Percentiles rank a stretch among this genome's conserved stretches.
Conservation (phyloP, 37 sponge, comb jelly and placozoan species). For the Spongilla lacustris region DNA sequence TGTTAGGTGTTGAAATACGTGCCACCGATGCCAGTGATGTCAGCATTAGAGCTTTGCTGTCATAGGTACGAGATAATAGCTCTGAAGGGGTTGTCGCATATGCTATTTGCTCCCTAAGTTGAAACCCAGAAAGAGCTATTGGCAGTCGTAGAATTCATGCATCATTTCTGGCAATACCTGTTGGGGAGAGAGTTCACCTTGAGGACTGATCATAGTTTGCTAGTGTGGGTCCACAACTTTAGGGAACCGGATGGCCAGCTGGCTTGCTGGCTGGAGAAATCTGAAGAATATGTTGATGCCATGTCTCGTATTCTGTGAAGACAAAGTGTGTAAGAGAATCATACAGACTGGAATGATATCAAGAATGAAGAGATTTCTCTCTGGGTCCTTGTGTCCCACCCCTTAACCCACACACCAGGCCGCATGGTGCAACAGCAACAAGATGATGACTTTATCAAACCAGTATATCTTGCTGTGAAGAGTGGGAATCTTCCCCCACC, state of each 20-base stretch:
- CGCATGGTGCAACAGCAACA: not conserved
- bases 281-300: constrained; percentile 33
- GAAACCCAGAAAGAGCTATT: constrained; percentile 17
- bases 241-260: constrained; percentile 19
- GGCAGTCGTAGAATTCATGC: constrained; percentile 19
- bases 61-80: not conserved
- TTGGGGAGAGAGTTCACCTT: not conserved
- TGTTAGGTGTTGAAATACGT: too few relatives aligned
- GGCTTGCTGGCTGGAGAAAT: constrained; percentile 7
- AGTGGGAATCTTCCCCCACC: not conserved
- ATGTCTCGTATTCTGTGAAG: constrained; percentile 25
- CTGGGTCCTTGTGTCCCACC: not conserved
- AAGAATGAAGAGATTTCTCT: not conserved
- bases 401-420: not conserved
- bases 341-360: not conserved
- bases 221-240: constrained; percentile 5
- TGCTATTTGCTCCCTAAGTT: not conserved
- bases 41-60: constrained; percentile 28
- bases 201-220: constrained; percentile 23
- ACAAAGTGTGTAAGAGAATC: constrained; percentile 16
- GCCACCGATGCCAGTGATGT: constrained; percentile 38
- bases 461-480: not conserved
- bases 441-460: not conserved
- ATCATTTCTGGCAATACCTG: constrained; percentile 9
- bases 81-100: constrained; percentile 12